Percentiles rank a stretch among this genome's conserved stretches.
phyloP scores from a whole-genome alignment of 1,140 invertebrate species.

The Tenebrio molitor region DNA sequence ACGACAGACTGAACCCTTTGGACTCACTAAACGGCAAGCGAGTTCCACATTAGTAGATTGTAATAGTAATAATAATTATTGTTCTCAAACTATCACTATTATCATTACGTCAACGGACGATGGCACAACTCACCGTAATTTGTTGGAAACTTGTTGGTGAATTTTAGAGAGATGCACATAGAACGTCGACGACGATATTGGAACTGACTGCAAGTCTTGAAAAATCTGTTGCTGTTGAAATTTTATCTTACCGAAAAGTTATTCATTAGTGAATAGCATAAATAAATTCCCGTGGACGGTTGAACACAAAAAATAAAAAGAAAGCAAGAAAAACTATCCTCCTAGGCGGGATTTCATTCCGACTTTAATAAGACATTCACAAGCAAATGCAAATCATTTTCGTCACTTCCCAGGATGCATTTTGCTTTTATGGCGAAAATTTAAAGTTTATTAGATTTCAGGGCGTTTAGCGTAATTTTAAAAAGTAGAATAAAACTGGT shows the following conservation, averaged over 20 bases:
- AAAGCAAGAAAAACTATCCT: too few relatives aligned
- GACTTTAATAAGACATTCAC: background rate
- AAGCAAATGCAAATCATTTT: background rate
- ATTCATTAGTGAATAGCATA: too few relatives aligned
- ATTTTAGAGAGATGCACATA: background rate
- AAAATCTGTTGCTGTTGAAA: too few relatives aligned
- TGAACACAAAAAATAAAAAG: background rate
- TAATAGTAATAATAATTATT: constrained; percentile 29
- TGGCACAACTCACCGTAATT: constrained; percentile 14
- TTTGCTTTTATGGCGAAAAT: background rate
- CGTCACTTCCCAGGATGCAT: background rate
- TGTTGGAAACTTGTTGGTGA: constrained; percentile 19
- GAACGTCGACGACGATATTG: too few relatives aligned
- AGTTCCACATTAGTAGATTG: constrained; percentile 13
- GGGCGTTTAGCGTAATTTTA: background rate
- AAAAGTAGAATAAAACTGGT: background rate
- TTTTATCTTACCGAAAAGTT: too few relatives aligned
- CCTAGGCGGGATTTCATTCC: background rate
- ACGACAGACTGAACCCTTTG: constrained; percentile 7
- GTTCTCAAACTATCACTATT: constrained; percentile 28
- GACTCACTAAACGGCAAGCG: constrained; percentile 16
- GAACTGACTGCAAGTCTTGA: too few relatives aligned
- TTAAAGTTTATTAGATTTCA: background rate
- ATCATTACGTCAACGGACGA: constrained; percentile 18
- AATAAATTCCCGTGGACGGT: too few relatives aligned